These are phyloP conservation scores for Carettochelys insculpta DNA, from an alignment of 2,113 vertebrate genomes.

Conservation along the genomic window DNA sequence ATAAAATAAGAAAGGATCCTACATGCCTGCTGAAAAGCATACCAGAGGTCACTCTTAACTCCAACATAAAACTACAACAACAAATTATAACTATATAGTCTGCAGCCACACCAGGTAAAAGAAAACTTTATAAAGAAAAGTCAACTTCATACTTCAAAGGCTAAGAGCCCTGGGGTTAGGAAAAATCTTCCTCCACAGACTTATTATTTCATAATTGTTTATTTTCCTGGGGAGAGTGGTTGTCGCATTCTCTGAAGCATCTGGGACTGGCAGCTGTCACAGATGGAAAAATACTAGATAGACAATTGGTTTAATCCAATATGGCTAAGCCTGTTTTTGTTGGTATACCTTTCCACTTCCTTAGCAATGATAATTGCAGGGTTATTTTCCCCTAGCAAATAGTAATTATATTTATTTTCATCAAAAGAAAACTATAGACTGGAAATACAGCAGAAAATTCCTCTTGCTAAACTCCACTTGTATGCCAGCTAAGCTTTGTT, in stretches of 20 bases:
- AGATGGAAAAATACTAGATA: neutral
- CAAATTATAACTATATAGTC: neutral
- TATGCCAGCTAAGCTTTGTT: neutral
- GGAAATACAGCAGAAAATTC: neutral
- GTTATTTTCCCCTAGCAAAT: neutral
- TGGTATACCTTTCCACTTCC: neutral
- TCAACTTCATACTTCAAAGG: neutral
- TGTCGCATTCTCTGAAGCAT: neutral
- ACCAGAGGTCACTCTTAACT: neutral
- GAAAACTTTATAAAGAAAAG: neutral
- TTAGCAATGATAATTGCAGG: neutral
- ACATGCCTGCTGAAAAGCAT: neutral
- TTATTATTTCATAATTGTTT: neutral
- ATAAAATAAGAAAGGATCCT: neutral
- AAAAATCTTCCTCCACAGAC: neutral
- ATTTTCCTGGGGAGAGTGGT: neutral
- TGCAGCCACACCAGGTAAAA: neutral
- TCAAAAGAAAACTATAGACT: conserved; percentile 8
- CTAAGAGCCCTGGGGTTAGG: neutral
- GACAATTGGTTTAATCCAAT: neutral
- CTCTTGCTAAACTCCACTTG: neutral
- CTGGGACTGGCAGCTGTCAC: neutral
- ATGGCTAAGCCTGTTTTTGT: neutral
- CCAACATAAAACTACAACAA: neutral
- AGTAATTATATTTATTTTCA: neutral